phyloP scores from a whole-genome alignment of 2,113 vertebrate genomes.

The Oreocharis arfaki region DNA sequence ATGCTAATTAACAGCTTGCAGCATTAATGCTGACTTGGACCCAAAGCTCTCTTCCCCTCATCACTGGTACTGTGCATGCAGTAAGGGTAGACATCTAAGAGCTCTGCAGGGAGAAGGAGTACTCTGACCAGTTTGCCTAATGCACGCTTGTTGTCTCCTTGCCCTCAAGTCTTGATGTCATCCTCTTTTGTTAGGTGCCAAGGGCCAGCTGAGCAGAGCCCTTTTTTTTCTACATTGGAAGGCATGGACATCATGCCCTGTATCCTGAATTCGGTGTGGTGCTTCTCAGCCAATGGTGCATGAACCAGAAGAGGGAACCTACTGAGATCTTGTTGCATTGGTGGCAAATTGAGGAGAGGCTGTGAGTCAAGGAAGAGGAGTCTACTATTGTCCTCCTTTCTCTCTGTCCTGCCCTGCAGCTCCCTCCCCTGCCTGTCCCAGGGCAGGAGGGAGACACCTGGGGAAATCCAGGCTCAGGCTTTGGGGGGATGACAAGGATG shows the following conservation, averaged over 20 bases:
- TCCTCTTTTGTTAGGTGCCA: neutral
- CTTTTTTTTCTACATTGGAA: neutral
- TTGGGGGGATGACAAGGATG: neutral
- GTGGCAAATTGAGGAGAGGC: neutral
- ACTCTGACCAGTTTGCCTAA: neutral
- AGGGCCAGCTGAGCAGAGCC: neutral
- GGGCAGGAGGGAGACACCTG: neutral
- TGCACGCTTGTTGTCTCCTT: neutral
- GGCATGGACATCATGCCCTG: neutral
- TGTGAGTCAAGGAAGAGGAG: neutral
- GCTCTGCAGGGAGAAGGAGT: neutral
- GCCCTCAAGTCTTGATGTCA: neutral
- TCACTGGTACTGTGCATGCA: fast-evolving
- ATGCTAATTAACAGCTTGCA: neutral
- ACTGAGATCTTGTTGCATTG: neutral
- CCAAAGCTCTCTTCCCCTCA: neutral
- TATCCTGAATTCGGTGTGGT: neutral
- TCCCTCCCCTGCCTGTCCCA: neutral
- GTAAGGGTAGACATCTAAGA: neutral
- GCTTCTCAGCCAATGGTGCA: neutral
- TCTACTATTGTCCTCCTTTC: neutral
- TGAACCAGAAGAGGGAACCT: neutral
- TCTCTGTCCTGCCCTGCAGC: neutral
- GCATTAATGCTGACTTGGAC: neutral
- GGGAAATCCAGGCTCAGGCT: neutral